Conservation (phyloP, 2,797 vertebrate genomes). For the Falco peregrinus region DNA sequence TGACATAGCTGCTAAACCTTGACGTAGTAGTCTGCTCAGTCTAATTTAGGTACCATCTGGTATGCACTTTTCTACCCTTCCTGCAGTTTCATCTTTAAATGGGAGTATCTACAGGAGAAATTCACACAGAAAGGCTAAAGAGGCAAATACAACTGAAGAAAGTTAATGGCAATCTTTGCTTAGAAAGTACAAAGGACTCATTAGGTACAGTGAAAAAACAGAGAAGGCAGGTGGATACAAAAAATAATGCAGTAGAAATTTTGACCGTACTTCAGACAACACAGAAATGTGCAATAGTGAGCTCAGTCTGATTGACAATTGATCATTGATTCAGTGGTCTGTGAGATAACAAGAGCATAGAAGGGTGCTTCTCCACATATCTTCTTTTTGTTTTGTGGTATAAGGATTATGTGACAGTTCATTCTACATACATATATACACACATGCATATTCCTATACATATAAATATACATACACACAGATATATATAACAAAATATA, state of each 20-base stretch:
- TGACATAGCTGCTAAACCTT: background rate
- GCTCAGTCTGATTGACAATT: fast-evolving
- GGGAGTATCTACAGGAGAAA: background rate
- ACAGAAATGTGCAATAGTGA: background rate
- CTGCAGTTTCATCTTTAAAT: background rate
- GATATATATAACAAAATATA: background rate
- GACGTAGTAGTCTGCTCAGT: background rate
- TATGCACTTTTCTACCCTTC: background rate
- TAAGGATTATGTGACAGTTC: background rate
- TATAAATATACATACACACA: background rate
- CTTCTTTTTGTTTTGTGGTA: too few relatives aligned
- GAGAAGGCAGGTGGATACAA: background rate
- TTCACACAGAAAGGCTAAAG: background rate
- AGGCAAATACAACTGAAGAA: background rate
- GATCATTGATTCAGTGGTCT: background rate
- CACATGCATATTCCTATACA: background rate
- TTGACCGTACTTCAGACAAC: background rate
- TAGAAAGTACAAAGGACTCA: background rate
- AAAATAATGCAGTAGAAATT: background rate
- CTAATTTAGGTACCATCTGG: background rate
- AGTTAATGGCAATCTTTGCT: background rate
- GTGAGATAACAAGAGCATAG: background rate
- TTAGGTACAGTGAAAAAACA: background rate
- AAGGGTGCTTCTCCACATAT: background rate
- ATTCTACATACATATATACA: background rate